phyloP scores from a whole-genome alignment of 1,140 invertebrate genomes.

The Arctopsyche grandis region DNA sequence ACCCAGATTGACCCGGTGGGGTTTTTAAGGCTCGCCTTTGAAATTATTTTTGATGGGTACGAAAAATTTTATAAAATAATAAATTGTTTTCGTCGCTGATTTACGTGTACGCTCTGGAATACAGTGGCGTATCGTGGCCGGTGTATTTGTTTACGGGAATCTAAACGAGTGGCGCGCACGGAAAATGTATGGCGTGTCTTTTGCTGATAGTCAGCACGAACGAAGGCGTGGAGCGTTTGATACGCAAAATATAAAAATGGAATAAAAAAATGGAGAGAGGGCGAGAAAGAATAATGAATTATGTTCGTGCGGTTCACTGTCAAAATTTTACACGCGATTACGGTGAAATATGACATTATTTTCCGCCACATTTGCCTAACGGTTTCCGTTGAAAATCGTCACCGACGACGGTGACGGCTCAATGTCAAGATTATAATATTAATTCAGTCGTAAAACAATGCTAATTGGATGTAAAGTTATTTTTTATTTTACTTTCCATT shows the following conservation, averaged over 20 bases:
- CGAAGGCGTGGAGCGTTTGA: constrained; percentile 26
- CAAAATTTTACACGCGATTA: constrained; percentile 42
- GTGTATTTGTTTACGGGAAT: background rate
- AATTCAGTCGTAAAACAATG: background rate
- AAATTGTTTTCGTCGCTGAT: background rate
- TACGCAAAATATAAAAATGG: background rate
- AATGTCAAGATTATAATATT: constrained; percentile 6
- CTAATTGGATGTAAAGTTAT: too few relatives aligned
- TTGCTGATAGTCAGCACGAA: constrained; percentile 19
- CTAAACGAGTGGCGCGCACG: background rate
- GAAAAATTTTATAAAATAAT: too few relatives aligned
- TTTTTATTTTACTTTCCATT: too few relatives aligned
- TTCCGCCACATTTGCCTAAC: constrained; percentile 10
- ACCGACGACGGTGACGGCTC: background rate
- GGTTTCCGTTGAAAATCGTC: background rate
- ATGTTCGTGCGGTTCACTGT: constrained; percentile 16
- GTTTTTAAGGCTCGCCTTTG: too few relatives aligned
- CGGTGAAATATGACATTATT: constrained; percentile 24
- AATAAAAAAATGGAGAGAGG: background rate
- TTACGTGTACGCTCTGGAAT: background rate
- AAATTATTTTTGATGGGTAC: too few relatives aligned
- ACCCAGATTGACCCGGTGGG: too few relatives aligned
- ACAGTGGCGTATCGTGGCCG: background rate
- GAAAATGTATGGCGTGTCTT: constrained; percentile 31
- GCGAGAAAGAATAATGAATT: background rate